A percentile compares a stretch with the other conserved stretches of the same genome.
Evolutionary conservation across 2,888 invertebrate genomes (phyloP).

Genomic region (Odontomyia ornata): DNA sequence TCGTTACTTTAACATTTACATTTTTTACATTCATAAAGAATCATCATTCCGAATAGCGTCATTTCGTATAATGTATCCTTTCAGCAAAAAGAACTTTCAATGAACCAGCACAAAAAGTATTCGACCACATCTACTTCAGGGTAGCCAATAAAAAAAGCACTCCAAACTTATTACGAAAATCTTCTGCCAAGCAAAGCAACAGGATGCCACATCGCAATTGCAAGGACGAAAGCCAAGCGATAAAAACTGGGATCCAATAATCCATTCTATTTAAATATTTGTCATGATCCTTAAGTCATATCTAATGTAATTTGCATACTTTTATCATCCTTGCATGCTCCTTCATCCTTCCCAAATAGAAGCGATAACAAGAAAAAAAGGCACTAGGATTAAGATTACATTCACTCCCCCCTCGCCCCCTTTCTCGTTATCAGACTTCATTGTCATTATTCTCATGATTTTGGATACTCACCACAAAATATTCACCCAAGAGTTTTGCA

Average conservation of each 20-base stretch:
- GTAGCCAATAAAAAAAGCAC: no score
- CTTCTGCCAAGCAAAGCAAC: no score
- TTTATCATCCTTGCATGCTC: background rate
- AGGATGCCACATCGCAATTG: slow-evolving; percentile 21
- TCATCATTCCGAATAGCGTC: no score
- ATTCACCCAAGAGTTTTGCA: background rate
- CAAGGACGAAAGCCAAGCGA: background rate
- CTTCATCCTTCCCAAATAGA: background rate
- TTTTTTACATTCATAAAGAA: no score
- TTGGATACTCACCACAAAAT: slow-evolving; percentile 1
- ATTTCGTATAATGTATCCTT: no score
- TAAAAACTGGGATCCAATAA: slow-evolving; percentile 18
- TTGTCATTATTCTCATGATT: slow-evolving; percentile 10
- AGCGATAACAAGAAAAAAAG: background rate
- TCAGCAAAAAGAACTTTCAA: no score
- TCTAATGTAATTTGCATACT: slow-evolving; percentile 31
- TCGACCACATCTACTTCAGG: no score
- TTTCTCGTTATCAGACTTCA: slow-evolving; percentile 1
- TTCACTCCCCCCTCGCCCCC: background rate
- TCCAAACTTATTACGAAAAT: no score
- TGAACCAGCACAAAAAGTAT: no score
- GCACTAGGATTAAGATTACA: background rate
- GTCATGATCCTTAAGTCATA: slow-evolving; percentile 37
- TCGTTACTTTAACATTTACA: no score
- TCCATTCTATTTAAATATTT: slow-evolving; percentile 34